A percentile compares a stretch with the other conserved stretches of the same genome.
Evolutionary conservation across 2,113 vertebrate genomes (phyloP).

Genomic region (Oxyruncus cristatus): DNA sequence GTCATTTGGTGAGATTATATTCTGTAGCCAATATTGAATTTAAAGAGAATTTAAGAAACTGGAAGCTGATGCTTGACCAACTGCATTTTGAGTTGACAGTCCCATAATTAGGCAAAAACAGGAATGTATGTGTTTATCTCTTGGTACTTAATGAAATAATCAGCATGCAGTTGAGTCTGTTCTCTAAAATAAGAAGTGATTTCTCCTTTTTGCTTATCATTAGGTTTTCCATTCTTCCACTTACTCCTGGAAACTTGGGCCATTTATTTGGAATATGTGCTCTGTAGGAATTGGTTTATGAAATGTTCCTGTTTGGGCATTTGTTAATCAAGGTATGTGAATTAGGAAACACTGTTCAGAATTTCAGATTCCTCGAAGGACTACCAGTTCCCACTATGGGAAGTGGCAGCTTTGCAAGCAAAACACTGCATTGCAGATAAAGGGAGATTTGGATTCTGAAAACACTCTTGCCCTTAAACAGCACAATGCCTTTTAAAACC

Average conservation of each 20-base stretch:
- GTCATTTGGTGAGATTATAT: not conserved
- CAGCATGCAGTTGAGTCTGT: not conserved
- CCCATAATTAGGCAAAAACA: not conserved
- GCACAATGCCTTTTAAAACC: not conserved
- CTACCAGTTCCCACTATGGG: not conserved
- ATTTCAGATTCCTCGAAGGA: not conserved
- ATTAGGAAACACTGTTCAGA: not conserved
- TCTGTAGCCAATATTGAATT: not conserved
- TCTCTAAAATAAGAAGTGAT: not conserved
- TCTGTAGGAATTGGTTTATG: not conserved
- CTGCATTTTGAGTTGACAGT: not conserved
- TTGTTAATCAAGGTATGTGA: not conserved
- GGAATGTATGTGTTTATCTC: not conserved
- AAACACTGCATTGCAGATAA: constrained; percentile 17
- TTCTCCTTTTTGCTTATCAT: not conserved
- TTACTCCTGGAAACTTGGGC: not conserved
- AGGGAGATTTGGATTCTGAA: not conserved
- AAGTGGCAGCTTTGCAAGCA: not conserved
- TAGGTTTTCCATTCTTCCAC: not conserved
- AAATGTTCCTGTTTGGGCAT: not conserved
- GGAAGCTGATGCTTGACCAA: not conserved
- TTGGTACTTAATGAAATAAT: not conserved
- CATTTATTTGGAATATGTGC: not conserved
- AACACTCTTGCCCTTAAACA: not conserved
- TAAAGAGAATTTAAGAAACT: not conserved